A percentile compares a stretch with the other conserved stretches of the same genome.
Conservation (phyloP, 2,797 vertebrate genomes). For the Syndactyla subalaris region DNA sequence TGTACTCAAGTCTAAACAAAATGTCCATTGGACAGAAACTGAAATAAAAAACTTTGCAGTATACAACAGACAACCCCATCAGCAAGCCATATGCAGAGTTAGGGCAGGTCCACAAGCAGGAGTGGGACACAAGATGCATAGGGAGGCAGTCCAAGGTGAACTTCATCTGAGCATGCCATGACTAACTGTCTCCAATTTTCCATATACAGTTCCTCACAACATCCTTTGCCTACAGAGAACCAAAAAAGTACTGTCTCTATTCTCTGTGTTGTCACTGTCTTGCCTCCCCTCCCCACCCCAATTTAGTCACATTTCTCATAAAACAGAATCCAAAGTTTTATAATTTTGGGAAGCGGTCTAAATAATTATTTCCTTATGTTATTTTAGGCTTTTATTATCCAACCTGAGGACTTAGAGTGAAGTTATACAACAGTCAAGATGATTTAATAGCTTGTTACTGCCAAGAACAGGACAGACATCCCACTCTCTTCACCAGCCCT, state of each 20-base stretch:
- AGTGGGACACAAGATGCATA: neutral
- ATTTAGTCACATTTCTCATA: neutral
- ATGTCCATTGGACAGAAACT: neutral
- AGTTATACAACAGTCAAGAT: slow-evolving; percentile 63
- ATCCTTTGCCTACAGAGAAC: neutral
- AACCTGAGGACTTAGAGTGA: slow-evolving; percentile 44
- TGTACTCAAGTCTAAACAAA: neutral
- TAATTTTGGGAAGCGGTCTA: neutral
- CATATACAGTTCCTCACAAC: rapidly evolving
- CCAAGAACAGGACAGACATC: slow-evolving; percentile 59
- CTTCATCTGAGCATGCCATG: neutral
- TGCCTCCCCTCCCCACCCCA: neutral
- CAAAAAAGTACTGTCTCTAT: neutral
- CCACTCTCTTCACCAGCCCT: slow-evolving; percentile 40
- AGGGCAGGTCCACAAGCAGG: neutral
- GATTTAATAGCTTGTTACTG: slow-evolving; percentile 57
- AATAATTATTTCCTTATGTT: slow-evolving; percentile 50
- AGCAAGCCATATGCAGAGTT: neutral
- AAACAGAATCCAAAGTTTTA: neutral
- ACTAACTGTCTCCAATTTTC: neutral
- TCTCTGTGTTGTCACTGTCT: neutral
- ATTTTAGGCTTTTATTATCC: slow-evolving; percentile 41
- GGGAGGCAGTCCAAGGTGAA: neutral
- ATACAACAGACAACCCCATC: neutral
- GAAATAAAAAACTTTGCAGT: neutral